phyloP scores from a whole-genome alignment of 1,140 invertebrate species.

The Hirudo medicinalis region DNA sequence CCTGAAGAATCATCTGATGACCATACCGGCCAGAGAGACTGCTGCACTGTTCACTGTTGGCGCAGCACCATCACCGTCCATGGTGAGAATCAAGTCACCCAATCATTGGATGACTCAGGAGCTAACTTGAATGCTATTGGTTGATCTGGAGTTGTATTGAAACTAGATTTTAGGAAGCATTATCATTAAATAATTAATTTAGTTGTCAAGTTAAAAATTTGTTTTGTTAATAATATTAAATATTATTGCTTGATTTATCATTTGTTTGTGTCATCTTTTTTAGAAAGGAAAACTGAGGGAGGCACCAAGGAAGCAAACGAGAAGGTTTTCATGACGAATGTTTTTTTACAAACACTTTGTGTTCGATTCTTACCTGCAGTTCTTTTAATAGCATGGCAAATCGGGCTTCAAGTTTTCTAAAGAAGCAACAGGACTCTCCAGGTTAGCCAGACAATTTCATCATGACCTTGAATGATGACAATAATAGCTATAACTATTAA shows the following conservation, averaged over 20 bases:
- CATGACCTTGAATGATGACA: too few relatives aligned
- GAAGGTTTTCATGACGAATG: background rate
- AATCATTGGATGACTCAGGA: too few relatives aligned
- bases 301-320: background rate
- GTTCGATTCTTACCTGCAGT: too few relatives aligned
- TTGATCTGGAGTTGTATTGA: too few relatives aligned
- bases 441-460: background rate
- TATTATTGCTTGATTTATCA: background rate
- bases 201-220: too few relatives aligned
- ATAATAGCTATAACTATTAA: too few relatives aligned
- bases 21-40: background rate
- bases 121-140: too few relatives aligned
- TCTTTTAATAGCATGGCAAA: background rate
- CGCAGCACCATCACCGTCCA: background rate
- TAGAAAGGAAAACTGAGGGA: constrained; percentile 10
- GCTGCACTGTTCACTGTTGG: background rate
- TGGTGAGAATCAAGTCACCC: background rate
- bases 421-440: background rate
- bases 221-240: too few relatives aligned
- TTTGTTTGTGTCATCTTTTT: background rate
- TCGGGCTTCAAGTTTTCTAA: constrained; percentile 2
- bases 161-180: background rate
- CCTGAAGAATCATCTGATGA: background rate
- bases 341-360: too few relatives aligned
- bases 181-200: too few relatives aligned